These are phyloP conservation scores for Lasius fuliginosus DNA, from an alignment of 2,888 invertebrate genomes.

Conservation along the genomic window DNA sequence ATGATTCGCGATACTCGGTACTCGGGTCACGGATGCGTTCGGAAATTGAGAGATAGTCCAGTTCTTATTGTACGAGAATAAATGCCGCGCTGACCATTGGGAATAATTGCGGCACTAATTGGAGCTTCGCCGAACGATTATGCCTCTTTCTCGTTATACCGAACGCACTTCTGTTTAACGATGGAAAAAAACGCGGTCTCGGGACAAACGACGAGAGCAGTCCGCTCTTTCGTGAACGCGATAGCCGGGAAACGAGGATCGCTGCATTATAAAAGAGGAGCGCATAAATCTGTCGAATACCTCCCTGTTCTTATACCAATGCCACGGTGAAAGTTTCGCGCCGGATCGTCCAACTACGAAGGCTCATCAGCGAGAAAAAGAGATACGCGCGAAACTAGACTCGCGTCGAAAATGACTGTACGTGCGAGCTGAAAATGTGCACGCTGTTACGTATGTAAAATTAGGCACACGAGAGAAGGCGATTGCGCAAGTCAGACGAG, in stretches of 20 bases:
- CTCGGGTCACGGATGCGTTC: constrained; percentile 31
- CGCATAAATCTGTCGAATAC: constrained; percentile 51
- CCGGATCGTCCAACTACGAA: background rate
- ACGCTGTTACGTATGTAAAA: constrained; percentile 53
- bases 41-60: constrained; percentile 47
- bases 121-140: constrained; percentile 43
- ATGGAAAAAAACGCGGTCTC: constrained; percentile 29
- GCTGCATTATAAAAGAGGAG: constrained; percentile 29
- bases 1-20: constrained; percentile 21
- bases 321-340: constrained; percentile 68
- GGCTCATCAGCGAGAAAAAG: constrained; percentile 8
- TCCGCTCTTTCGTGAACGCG: constrained; percentile 11
- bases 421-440: constrained; percentile 32
- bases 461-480: constrained; percentile 12
- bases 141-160: constrained; percentile 45
- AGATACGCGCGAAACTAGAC: constrained; percentile 36
- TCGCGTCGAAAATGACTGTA: constrained; percentile 50
- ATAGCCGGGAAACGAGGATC: background rate
- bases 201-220: constrained; percentile 29
- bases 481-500: constrained; percentile 22
- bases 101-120: constrained; percentile 52
- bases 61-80: constrained; percentile 26
- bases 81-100: constrained; percentile 11
- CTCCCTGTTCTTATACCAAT: constrained; percentile 51
- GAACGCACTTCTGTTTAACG: constrained; percentile 51